Conservation (phyloP, 64 coral and sea anemone genomes). For the Stichodactyla helianthus region DNA sequence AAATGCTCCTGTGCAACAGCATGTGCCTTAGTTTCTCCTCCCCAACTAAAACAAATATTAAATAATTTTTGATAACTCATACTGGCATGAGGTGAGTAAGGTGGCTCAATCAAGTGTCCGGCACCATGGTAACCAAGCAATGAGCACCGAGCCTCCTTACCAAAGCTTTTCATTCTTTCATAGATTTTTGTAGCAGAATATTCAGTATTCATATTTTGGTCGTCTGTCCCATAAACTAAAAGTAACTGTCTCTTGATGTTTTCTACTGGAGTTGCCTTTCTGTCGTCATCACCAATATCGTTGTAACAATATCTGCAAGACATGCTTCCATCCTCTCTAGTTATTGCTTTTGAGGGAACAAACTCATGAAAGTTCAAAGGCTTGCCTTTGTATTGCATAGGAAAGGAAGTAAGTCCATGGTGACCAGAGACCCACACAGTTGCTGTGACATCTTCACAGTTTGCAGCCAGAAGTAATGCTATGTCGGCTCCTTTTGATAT, state of each 20-base stretch:
- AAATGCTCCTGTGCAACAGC: neutral
- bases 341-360: neutral
- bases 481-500: conserved; percentile 45
- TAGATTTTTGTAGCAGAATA: conserved; percentile 19
- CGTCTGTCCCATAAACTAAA: conserved; percentile 47
- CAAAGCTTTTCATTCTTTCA: conserved; percentile 28
- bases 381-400: conserved; percentile 28
- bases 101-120: conserved; percentile 41
- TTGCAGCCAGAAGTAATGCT: conserved; percentile 26
- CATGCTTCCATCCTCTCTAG: neutral
- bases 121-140: conserved; percentile 45
- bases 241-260: conserved; percentile 41
- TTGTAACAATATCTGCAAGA: neutral
- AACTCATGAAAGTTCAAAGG: conserved; percentile 13
- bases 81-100: neutral
- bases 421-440: conserved; percentile 11
- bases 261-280: conserved; percentile 34
- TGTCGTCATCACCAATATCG: neutral
- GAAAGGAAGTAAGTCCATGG: neutral
- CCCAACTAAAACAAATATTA: neutral
- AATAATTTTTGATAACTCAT: neutral
- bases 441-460: conserved; percentile 23
- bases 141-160: conserved; percentile 35
- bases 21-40: neutral
- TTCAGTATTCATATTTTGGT: conserved; percentile 21